These are phyloP conservation scores for Zootermopsis nevadensis DNA, from an alignment of 2,888 invertebrate genomes.

Conservation along the genomic window DNA sequence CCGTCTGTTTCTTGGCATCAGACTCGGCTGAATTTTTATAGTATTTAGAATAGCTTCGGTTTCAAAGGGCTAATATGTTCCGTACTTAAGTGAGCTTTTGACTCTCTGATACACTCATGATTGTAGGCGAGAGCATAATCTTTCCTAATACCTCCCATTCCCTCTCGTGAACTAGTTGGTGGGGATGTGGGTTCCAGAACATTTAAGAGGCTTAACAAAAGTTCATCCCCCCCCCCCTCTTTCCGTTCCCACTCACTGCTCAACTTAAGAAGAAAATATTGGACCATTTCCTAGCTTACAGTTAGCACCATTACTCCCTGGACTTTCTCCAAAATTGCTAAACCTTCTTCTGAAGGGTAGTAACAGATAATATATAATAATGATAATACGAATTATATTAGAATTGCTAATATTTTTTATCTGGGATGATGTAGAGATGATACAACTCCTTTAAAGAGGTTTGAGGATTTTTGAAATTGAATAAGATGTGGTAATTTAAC, in stretches of 20 bases:
- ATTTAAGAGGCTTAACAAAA: conserved; percentile 37
- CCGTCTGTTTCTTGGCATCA: neutral
- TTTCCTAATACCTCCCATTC: neutral
- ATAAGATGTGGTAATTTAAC: neutral
- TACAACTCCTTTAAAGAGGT: conserved; percentile 4
- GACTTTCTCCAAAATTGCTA: conserved; percentile 8
- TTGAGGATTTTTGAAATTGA: neutral
- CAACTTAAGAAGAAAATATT: conserved; percentile 39
- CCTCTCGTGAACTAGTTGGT: conserved; percentile 15
- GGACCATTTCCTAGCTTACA: conserved; percentile 24
- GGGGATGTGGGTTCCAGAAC: neutral
- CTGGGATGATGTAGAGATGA: neutral
- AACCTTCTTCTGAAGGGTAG: neutral
- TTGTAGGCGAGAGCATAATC: conserved; percentile 10
- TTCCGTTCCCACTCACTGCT: neutral
- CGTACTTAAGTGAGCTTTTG: neutral
- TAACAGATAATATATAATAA: conserved; percentile 28
- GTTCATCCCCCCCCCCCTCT: neutral
- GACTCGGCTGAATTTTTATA: too few species aligned
- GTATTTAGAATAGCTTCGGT: too few species aligned
- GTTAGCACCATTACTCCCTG: conserved; percentile 33
- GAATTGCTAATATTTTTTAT: conserved; percentile 31
- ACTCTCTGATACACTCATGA: neutral
- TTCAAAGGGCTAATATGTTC: too few species aligned
- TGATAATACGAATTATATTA: conserved; percentile 36